These are phyloP conservation scores for Enteromius afrohamiltoni DNA, from an alignment of 2,797 vertebrate species.

Conservation along the genomic window DNA sequence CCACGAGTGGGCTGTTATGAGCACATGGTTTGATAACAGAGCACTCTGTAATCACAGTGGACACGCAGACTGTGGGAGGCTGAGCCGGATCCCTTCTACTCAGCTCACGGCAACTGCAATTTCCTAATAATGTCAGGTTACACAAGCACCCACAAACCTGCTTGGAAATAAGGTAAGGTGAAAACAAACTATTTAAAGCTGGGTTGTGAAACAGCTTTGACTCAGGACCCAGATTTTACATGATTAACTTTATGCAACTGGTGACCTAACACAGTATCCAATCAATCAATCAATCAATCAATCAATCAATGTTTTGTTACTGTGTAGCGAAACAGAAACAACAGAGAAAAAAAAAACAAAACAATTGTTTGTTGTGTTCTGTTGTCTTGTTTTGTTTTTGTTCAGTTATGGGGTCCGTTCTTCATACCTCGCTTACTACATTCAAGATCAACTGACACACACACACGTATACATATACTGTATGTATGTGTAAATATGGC, in stretches of 20 bases:
- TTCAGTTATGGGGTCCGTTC: too few species aligned
- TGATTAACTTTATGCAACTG: not conserved
- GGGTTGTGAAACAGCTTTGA: not conserved
- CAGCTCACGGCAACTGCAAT: constrained; percentile 48
- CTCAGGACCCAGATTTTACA: not conserved
- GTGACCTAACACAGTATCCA: too few species aligned
- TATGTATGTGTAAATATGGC: too few species aligned
- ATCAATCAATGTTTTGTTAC: too few species aligned
- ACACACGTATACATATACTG: too few species aligned
- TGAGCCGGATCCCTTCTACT: constrained; percentile 30
- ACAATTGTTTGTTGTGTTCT: too few species aligned
- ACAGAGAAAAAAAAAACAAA: too few species aligned
- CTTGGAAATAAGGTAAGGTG: constrained; percentile 39
- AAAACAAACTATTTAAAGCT: constrained; percentile 48
- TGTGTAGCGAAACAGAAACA: too few species aligned
- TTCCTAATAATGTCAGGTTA: constrained; percentile 58
- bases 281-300: too few species aligned
- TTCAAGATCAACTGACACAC: too few species aligned
- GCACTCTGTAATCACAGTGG: constrained; percentile 44
- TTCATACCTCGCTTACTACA: too few species aligned
- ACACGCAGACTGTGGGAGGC: constrained; percentile 46
- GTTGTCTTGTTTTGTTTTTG: too few species aligned
- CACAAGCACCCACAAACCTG: constrained; percentile 31
- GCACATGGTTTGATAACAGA: constrained; percentile 41
- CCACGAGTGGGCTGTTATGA: constrained; percentile 36